These are phyloP conservation scores for Diplodus sargus DNA, from an alignment of 2,797 vertebrate species.

Conservation along the genomic window DNA sequence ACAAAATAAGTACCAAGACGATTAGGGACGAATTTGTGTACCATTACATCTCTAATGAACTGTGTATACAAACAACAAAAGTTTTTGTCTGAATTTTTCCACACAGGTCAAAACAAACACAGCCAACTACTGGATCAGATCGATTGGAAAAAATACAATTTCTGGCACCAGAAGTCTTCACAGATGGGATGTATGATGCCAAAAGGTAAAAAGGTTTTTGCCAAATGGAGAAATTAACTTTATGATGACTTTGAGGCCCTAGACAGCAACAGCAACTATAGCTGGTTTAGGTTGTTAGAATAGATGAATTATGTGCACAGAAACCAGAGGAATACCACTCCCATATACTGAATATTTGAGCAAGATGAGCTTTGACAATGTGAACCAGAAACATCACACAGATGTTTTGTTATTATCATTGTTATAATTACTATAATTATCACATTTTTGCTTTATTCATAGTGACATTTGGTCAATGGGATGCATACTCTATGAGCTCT, in stretches of 20 bases:
- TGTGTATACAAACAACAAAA: too few species aligned
- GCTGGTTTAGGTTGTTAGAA: not conserved
- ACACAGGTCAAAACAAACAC: not conserved
- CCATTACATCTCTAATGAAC: too few species aligned
- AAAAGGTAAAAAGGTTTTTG: constrained; percentile 19
- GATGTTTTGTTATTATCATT: not conserved
- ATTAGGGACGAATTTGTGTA: too few species aligned
- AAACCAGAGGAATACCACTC: too few species aligned
- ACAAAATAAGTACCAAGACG: too few species aligned
- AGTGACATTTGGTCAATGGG: constrained; percentile 54
- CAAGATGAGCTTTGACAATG: too few species aligned
- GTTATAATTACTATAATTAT: too few species aligned
- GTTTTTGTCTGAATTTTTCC: too few species aligned
- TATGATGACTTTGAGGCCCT: not conserved
- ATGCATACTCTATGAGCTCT: constrained; percentile 45
- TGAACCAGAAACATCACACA: too few species aligned
- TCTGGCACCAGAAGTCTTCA: constrained; percentile 32
- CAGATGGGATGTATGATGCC: not conserved
- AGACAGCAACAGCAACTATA: not conserved
- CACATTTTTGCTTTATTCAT: not conserved
- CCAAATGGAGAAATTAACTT: not conserved
- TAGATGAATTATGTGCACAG: too few species aligned
- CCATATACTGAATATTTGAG: too few species aligned
- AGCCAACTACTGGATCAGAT: not conserved
- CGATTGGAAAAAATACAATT: not conserved